A percentile compares a stretch with the other conserved stretches of the same genome.
These are phyloP conservation scores for Thalassaphorura encarpata DNA, from an alignment of 1,140 invertebrate species.

Conservation along the genomic window DNA sequence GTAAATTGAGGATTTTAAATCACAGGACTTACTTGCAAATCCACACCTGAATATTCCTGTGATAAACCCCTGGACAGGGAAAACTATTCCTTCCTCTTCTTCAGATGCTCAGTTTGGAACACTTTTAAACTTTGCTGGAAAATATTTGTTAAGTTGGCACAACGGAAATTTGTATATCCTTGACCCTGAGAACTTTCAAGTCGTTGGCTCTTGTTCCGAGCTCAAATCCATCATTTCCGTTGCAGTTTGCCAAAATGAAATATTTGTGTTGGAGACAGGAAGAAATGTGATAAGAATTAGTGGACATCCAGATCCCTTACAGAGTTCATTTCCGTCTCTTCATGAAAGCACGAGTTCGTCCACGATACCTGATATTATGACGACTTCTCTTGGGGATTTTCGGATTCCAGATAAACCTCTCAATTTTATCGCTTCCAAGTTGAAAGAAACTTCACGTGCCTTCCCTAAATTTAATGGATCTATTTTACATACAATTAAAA, in stretches of 20 bases:
- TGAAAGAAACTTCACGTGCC: constrained; percentile 24
- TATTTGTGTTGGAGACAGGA: constrained; percentile 62
- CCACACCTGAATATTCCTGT: constrained; percentile 53
- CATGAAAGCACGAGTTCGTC: too few species aligned
- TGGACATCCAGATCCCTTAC: constrained; percentile 34
- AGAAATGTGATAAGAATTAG: constrained; percentile 55
- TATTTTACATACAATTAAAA: constrained; percentile 15
- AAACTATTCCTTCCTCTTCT: not conserved
- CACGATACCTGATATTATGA: too few species aligned
- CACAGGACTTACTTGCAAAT: constrained; percentile 25
- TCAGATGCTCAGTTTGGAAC: constrained; percentile 57
- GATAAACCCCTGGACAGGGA: constrained; percentile 47
- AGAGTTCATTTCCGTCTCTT: constrained; percentile 3
- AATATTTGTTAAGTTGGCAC: constrained; percentile 62
- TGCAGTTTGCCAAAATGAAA: constrained; percentile 59
- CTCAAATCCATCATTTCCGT: constrained; percentile 45
- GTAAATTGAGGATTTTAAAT: not conserved
- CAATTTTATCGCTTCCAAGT: constrained; percentile 12
- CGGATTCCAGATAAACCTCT: constrained; percentile 12
- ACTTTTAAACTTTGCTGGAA: constrained; percentile 51
- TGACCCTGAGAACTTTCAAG: constrained; percentile 50
- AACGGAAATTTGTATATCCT: constrained; percentile 59
- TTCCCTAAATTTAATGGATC: constrained; percentile 12
- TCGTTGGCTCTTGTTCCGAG: constrained; percentile 41
- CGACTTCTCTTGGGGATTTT: constrained; percentile 13